phyloP scores from a whole-genome alignment of 2,888 invertebrate species.

The Parnassius mnemosyne region DNA sequence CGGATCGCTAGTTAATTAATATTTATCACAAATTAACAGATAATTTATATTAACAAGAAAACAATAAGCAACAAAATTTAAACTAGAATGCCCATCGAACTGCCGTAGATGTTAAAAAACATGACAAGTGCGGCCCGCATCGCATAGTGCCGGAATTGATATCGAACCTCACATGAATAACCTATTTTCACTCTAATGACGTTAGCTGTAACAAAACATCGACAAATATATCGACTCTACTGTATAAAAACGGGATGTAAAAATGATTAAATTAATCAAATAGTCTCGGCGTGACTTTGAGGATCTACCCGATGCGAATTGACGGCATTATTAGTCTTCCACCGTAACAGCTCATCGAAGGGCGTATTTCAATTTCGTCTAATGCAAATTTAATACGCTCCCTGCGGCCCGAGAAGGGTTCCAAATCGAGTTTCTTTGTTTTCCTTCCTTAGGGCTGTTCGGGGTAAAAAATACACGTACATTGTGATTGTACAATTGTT shows the following conservation, averaged over 20 bases:
- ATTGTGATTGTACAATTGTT: conserved; percentile 29
- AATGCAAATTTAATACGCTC: conserved; percentile 80
- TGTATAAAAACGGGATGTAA: conserved; percentile 47
- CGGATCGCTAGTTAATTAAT: no score
- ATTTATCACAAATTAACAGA: no score
- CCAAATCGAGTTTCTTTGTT: conserved; percentile 72
- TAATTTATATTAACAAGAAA: no score
- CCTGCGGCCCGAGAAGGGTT: conserved; percentile 62
- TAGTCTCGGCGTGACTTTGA: conserved; percentile 71
- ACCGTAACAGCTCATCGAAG: conserved; percentile 71
- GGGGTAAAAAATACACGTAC: conserved; percentile 32
- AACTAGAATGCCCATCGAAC: no score
- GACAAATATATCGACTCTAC: conserved; percentile 29
- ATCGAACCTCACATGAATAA: background rate
- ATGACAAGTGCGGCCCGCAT: no score
- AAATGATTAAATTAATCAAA: conserved; percentile 78
- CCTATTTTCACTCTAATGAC: conserved; percentile 9
- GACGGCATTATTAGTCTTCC: conserved; percentile 76
- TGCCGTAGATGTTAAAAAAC: no score
- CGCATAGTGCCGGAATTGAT: no score
- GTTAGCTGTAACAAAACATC: conserved; percentile 15
- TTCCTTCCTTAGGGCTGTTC: conserved; percentile 41
- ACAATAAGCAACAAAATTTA: no score
- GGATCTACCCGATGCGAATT: conserved; percentile 63
- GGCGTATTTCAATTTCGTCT: conserved; percentile 78